Conservation (phyloP, 30 jellyfish, hydroid and myxozoan genomes). For the Hydra vulgaris region DNA sequence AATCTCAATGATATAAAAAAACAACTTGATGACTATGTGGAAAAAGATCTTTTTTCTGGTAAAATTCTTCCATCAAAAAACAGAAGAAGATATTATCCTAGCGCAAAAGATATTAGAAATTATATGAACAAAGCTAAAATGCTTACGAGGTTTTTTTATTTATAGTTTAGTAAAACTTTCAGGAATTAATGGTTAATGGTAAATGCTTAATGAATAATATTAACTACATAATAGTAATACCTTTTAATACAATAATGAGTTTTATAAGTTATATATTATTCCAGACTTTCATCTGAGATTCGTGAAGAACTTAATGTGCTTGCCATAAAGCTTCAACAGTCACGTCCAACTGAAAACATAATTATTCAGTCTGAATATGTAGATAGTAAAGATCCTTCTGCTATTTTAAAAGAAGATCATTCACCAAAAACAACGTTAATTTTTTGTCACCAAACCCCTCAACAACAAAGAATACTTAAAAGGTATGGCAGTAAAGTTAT, state of each 20-base stretch:
- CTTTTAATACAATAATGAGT: too few relatives aligned
- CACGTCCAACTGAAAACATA: constrained; percentile 31
- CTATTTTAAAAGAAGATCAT: neutral
- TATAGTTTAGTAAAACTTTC: too few relatives aligned
- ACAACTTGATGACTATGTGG: constrained; percentile 26
- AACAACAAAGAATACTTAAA: constrained; percentile 43
- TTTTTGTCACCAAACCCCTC: constrained; percentile 48
- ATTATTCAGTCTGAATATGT: constrained; percentile 28
- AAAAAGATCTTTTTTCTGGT: constrained; percentile 25
- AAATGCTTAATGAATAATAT: too few relatives aligned
- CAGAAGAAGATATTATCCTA: constrained; percentile 28
- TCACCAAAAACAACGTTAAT: constrained; percentile 34
- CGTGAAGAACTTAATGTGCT: constrained; percentile 21
- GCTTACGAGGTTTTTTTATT: constrained; percentile 24
- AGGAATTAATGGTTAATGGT: too few relatives aligned
- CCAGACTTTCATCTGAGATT: constrained; percentile 19
- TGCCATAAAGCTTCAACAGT: constrained; percentile 22
- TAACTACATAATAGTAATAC: too few relatives aligned
- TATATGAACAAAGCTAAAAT: constrained; percentile 40
- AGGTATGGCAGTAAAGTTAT: constrained; percentile 52
- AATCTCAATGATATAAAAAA: constrained; percentile 17
- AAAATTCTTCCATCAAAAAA: constrained; percentile 15
- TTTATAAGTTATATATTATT: too few relatives aligned
- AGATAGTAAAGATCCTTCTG: constrained; percentile 18
- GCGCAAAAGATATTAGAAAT: constrained; percentile 26